Percentiles rank a stretch among this genome's conserved stretches.
Conservation (phyloP, 2,113 vertebrate species). For the Xiphophorus hellerii region DNA sequence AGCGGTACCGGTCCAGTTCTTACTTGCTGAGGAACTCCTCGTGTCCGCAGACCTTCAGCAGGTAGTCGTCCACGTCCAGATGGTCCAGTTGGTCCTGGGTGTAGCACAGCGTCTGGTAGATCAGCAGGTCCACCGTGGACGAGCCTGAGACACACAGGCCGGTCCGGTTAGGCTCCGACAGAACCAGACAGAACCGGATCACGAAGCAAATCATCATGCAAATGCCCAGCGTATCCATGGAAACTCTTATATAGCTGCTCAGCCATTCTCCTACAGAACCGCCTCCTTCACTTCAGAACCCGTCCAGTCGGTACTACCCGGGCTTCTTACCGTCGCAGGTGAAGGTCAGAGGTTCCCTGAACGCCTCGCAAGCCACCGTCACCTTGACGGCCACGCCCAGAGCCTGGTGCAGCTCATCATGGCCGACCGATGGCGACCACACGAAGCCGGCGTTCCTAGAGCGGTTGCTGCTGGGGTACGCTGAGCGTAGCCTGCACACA, state of each 20-base stretch:
- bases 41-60: constrained; percentile 79
- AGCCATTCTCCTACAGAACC: too few relatives aligned
- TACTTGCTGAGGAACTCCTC: constrained; percentile 93
- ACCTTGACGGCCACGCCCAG: constrained; percentile 90
- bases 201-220: background rate
- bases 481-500: constrained; percentile 82
- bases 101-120: constrained; percentile 95
- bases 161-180: background rate
- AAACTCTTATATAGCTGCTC: background rate
- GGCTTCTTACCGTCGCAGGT: constrained; percentile 90
- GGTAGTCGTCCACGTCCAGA: constrained; percentile 81
- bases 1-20: constrained; percentile 51
- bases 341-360: constrained; percentile 91
- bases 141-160: constrained; percentile 79
- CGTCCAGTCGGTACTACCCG: background rate
- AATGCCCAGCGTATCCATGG: background rate
- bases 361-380: constrained; percentile 84
- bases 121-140: constrained; percentile 92
- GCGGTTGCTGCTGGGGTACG: constrained; percentile 76
- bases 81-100: constrained; percentile 87
- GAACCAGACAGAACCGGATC: background rate
- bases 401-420: constrained; percentile 85
- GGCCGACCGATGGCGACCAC: constrained; percentile 85
- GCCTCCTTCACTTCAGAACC: background rate
- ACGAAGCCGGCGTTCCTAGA: constrained; percentile 84